Evolutionary conservation across 2,888 invertebrate genomes (phyloP), one percentile per base, ranked within the genome.

Genomic region (Lordiphosa fenestrarum): DNA sequence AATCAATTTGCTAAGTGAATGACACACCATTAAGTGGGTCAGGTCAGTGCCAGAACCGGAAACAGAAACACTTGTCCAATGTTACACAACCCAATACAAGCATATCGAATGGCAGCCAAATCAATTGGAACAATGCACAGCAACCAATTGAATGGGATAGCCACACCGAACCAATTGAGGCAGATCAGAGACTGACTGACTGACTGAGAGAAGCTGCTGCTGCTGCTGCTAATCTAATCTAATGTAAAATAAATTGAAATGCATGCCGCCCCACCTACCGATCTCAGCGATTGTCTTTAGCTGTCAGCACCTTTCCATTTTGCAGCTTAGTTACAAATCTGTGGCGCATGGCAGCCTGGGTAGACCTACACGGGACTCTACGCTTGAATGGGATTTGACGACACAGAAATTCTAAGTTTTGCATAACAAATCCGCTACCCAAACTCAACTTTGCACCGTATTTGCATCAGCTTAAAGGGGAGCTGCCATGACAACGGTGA

Each of bases 111-210:
- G 48, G 21, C 44, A 69, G 44, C 65, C 23, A 77, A 73, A 66
- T 83, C 84, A 84, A 77, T 76, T 84, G 81, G 64, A 76, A 71
- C 60, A 53, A 37, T 42, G 37, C 21, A 37, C 13, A 50, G 36
- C 19, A 21, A 36, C 40, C 69, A 71, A 69, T 76, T 81, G 73
- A 84, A 19, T 19, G 65, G 81, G 73, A 66, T 60, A 69, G 61
- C 59, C 60, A 76, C 54, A 68, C 41, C 44, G 47, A 7, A 30
- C 10, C 9, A 13, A 9, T 10, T 41, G 9, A 25, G 47, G 44
- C 49, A 59, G 13, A 38, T 37, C 15, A 37, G 19, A 21, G 19
- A 36, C 36, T 10, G 35, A 15, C 15, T 10, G 35, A 15, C 15
- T 15, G 15, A 36, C 36, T 51, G 37, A 38, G 23, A 48, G 7